Evolutionary conservation across 2,888 invertebrate species (phyloP).

Genomic region (Drosophila suboccidentalis): DNA sequence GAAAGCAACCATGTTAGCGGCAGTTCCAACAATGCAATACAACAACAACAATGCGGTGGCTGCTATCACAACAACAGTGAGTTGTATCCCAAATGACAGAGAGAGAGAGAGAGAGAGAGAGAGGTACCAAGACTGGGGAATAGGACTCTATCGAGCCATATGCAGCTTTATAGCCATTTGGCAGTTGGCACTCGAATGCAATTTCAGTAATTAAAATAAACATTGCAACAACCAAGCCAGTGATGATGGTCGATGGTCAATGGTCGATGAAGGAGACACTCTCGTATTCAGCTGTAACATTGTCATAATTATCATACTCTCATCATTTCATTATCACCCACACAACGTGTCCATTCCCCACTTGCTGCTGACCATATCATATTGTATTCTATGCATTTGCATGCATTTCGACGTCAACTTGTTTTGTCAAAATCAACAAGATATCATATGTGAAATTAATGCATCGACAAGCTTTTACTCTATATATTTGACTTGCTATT

Average conservation of each 20-base stretch:
- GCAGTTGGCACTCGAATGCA: conserved; percentile 82
- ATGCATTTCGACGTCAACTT: conserved; percentile 29
- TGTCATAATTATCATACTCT: conserved; percentile 65
- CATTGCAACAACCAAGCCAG: conserved; percentile 47
- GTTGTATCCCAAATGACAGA: background rate
- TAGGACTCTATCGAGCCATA: conserved; percentile 29
- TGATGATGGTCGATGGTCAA: conserved; percentile 44
- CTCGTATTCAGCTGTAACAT: conserved; percentile 43
- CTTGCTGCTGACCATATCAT: conserved; percentile 1
- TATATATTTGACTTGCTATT: background rate
- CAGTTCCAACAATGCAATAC: conserved; percentile 58
- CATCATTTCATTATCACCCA: conserved; percentile 57
- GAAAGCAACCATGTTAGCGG: conserved; percentile 67
- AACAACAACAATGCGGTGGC: conserved; percentile 52
- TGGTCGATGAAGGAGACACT: conserved; percentile 31
- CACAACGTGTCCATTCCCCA: conserved; percentile 1
- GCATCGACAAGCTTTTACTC: conserved; percentile 22
- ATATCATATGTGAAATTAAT: background rate
- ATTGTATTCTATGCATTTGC: conserved; percentile 6
- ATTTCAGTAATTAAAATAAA: conserved; percentile 82
- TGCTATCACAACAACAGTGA: conserved; percentile 71
- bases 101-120: background rate
- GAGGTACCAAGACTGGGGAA: conserved; percentile 19
- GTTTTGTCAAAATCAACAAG: conserved; percentile 64
- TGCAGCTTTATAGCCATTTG: conserved; percentile 34